Base-by-base conservation (phyloP, 2,888 invertebrate genomes). In the Aradus depressus region DNA sequence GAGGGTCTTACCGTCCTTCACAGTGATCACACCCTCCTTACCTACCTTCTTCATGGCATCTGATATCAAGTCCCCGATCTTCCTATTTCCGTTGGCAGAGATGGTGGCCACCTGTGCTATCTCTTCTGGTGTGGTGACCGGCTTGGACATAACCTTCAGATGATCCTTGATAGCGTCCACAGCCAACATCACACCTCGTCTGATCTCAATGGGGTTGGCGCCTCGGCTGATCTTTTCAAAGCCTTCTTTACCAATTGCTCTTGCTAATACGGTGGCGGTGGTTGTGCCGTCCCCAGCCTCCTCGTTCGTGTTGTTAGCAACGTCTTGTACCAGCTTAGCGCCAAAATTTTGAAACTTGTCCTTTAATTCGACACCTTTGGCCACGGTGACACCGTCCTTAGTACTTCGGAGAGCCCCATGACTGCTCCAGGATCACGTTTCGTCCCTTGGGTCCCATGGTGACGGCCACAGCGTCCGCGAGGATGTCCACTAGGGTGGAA, bases 401-500 rank as follows among this genome's bases (percentile, higher is more conserved):
- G 98, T 98, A 66, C 99, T 99, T 98, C 10, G 98, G 98, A 50
- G 93, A 90, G 25, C 98, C 98, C 97, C 97, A 99, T 21, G 93
- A 91, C 69, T 99, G 97, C 72, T 99, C 98, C 63, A 99, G 78
- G 64, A 99, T 96, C 8, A 98, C 98, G 69, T 98, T 98, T 63
- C 98, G 82, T 45, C 98, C 98, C 76, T 98, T 98, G 50, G 98
- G 98, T 43, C 98, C 98, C 97, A 99, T 96, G 47, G 98, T 98
- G 49, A 99, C 97, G 25, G 97, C 96, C n/a, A 99, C 98, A 50
- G 97, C 96, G 72, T 99, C 97, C 21, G 98, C 95, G 43, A 99
- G 75, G 51, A 96, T 76, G 70, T 99, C 96, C 18, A 98, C 97
- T 55, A n/a, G n/a, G n/a, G n/a, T n/a, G n/a, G n/a, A n/a, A n/a